Evolutionary conservation across 2,888 invertebrate species (phyloP).

Genomic region (Pherbina coryleti): DNA sequence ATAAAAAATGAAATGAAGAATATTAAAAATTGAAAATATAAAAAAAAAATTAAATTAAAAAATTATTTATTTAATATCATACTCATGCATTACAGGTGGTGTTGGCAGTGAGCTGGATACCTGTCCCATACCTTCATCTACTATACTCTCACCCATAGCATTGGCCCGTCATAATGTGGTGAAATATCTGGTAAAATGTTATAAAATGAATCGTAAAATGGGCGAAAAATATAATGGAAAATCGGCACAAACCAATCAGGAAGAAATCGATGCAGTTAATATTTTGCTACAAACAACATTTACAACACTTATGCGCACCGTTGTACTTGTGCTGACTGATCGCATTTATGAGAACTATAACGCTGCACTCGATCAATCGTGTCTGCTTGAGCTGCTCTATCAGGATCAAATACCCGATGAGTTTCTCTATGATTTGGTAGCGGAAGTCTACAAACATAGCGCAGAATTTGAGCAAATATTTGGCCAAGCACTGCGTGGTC

Average conservation of each 20-base stretch:
- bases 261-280: conserved; percentile 43
- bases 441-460: conserved; percentile 70
- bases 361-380: conserved; percentile 68
- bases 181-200: conserved; percentile 63
- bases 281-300: conserved; percentile 48
- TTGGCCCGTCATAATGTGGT: conserved; percentile 62
- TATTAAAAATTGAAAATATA: no score
- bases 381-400: conserved; percentile 74
- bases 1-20: no score
- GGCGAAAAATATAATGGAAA: conserved; percentile 42
- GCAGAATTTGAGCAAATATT: conserved; percentile 64
- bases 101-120: conserved; percentile 22
- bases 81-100: neutral
- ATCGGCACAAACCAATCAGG: conserved; percentile 35
- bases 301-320: conserved; percentile 56
- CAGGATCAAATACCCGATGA: conserved; percentile 75
- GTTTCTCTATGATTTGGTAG: conserved; percentile 74
- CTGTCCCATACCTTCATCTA: conserved; percentile 52
- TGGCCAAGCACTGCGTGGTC: conserved; percentile 62
- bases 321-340: conserved; percentile 61
- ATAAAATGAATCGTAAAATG: conserved; percentile 56
- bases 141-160: conserved; percentile 48
- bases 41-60: no score
- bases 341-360: conserved; percentile 61
- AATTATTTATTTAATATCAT: neutral